phyloP scores from a whole-genome alignment of 92 coral and sea anemone genomes.

The Isaurus tuberculatus region DNA sequence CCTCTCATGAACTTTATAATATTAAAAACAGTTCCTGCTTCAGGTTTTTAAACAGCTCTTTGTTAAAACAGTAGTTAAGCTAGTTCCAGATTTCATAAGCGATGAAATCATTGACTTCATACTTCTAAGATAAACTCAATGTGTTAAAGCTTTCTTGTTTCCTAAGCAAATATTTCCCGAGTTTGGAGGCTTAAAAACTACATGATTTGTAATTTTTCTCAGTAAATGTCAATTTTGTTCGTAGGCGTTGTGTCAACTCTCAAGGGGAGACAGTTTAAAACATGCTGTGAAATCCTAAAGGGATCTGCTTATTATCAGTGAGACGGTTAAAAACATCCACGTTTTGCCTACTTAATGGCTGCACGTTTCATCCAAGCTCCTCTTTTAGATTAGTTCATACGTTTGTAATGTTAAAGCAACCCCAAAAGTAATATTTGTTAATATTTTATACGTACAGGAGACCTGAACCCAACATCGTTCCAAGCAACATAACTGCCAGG shows the following conservation, averaged over 20 bases:
- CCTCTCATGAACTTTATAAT: not conserved
- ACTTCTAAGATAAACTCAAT: not conserved
- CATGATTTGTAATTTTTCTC: slow-evolving; percentile 1
- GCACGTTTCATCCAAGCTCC: not conserved
- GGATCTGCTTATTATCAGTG: slow-evolving; percentile 28
- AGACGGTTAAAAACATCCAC: too few relatives aligned
- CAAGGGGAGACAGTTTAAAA: not conserved
- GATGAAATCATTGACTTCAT: not conserved
- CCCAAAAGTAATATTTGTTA: not conserved
- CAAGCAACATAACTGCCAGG: not conserved
- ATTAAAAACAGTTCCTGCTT: too few relatives aligned
- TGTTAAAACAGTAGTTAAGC: not conserved
- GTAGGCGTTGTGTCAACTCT: slow-evolving; percentile 11
- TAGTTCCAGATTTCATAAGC: not conserved
- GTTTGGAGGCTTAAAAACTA: slow-evolving; percentile 39
- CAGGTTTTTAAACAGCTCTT: not conserved
- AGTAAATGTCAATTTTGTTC: slow-evolving; percentile 16
- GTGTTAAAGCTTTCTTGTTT: slow-evolving; percentile 7
- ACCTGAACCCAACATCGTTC: not conserved
- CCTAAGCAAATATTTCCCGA: slow-evolving; percentile 26
- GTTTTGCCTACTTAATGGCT: not conserved
- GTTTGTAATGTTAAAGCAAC: not conserved
- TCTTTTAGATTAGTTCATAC: not conserved
- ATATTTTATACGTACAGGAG: not conserved
- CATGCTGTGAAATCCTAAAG: slow-evolving; percentile 25